Conservation (phyloP, 2,888 invertebrate species). For the Syrphus vitripennis region DNA sequence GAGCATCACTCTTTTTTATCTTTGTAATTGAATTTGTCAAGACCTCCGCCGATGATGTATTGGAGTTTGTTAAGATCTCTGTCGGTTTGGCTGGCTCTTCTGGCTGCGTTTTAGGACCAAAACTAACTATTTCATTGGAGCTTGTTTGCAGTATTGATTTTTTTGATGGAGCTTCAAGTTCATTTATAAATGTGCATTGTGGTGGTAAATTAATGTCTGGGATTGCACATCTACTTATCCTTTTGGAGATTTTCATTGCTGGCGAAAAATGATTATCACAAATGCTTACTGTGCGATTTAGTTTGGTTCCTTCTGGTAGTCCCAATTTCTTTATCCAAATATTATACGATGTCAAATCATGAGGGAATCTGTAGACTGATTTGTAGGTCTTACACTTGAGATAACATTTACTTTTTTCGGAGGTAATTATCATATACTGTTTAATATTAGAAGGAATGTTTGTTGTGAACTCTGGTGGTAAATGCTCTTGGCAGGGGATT, state of each 20-base stretch:
- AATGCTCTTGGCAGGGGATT: background rate
- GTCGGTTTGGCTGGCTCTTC: background rate
- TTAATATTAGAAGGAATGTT: background rate
- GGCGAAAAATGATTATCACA: constrained; percentile 7
- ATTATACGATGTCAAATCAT: background rate
- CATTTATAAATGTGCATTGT: background rate
- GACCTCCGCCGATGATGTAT: background rate
- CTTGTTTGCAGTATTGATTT: background rate
- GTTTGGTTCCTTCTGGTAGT: background rate
- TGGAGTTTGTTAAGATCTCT: background rate
- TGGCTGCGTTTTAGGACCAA: background rate
- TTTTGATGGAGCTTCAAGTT: background rate
- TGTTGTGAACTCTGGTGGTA: background rate
- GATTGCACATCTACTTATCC: background rate
- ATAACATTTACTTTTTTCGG: background rate
- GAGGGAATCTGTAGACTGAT: background rate
- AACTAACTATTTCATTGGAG: background rate
- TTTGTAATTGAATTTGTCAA: background rate
- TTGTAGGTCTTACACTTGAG: background rate
- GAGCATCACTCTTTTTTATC: background rate
- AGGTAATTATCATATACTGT: background rate
- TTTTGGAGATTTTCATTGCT: background rate
- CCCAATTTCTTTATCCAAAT: background rate
- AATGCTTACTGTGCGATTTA: background rate
- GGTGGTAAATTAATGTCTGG: constrained; percentile 6